phyloP scores from a whole-genome alignment of 1,140 invertebrate species.

The Leptopilina clavipes region DNA sequence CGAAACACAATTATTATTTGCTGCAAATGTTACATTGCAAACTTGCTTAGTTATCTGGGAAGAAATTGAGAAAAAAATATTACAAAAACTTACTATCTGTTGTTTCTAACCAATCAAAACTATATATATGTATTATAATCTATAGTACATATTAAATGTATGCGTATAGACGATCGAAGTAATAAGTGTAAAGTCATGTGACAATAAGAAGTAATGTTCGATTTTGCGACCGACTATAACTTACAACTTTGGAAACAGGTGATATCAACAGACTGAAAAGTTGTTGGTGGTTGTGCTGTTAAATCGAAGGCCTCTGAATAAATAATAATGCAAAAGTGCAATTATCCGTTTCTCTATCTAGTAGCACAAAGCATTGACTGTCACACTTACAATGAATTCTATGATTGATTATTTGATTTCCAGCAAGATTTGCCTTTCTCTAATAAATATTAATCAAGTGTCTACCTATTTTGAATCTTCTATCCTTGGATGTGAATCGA shows the following conservation, averaged over 20 bases:
- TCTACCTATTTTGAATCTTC: slow-evolving; percentile 18
- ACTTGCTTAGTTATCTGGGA: too few species aligned
- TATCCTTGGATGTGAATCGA: background rate
- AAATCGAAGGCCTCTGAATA: slow-evolving; percentile 23
- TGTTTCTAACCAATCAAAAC: background rate
- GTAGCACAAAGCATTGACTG: background rate
- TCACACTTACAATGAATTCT: slow-evolving; percentile 5
- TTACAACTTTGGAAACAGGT: slow-evolving; percentile 9
- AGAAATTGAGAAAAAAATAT: too few species aligned
- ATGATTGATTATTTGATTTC: slow-evolving; percentile 27
- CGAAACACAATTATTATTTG: too few species aligned
- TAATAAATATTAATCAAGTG: slow-evolving; percentile 15
- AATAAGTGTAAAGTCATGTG: slow-evolving; percentile 11
- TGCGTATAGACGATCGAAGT: background rate
- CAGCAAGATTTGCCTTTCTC: slow-evolving; percentile 9
- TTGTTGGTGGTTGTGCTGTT: background rate
- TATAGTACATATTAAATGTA: slow-evolving; percentile 18
- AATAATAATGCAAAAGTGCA: slow-evolving; percentile 30
- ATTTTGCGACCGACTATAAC: background rate
- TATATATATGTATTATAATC: background rate
- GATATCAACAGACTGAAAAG: slow-evolving; percentile 5
- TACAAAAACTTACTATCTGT: background rate
- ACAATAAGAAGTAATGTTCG: slow-evolving; percentile 1
- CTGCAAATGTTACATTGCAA: too few species aligned
- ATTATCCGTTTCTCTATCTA: slow-evolving; percentile 21